Conservation (phyloP, 2,113 vertebrate species). For the Solea senegalensis region DNA sequence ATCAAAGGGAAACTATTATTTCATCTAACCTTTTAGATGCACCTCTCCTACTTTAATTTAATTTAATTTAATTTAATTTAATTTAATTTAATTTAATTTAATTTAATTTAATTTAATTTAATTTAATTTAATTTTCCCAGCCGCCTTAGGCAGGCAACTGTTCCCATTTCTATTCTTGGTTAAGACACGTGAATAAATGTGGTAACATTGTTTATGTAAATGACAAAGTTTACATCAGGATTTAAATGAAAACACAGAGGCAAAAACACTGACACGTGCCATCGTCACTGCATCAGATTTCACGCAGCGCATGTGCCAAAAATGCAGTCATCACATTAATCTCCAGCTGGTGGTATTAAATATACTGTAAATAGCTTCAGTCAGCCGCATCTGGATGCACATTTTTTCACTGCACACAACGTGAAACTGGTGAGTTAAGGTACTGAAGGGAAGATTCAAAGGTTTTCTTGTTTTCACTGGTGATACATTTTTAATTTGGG, state of each 20-base stretch:
- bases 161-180: conserved; percentile 14
- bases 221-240: not conserved
- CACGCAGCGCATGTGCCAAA: too few species aligned
- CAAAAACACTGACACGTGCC: not conserved
- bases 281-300: not conserved
- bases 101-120: too few species aligned
- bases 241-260: not conserved
- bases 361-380: too few species aligned
- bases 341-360: too few species aligned
- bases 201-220: not conserved
- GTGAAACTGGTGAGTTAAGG: too few species aligned
- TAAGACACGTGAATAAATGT: not conserved
- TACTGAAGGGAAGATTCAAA: too few species aligned
- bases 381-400: too few species aligned
- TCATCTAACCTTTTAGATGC: not conserved
- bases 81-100: too few species aligned
- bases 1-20: conserved; percentile 3
- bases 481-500: conserved; percentile 57
- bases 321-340: too few species aligned
- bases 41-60: not conserved
- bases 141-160: not conserved
- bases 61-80: too few species aligned
- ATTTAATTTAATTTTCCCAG: not conserved
- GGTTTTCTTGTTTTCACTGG: conserved; percentile 11
- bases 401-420: too few species aligned